Conservation (phyloP, 2,888 invertebrate genomes). For the Hemistola chrysoprasaria region DNA sequence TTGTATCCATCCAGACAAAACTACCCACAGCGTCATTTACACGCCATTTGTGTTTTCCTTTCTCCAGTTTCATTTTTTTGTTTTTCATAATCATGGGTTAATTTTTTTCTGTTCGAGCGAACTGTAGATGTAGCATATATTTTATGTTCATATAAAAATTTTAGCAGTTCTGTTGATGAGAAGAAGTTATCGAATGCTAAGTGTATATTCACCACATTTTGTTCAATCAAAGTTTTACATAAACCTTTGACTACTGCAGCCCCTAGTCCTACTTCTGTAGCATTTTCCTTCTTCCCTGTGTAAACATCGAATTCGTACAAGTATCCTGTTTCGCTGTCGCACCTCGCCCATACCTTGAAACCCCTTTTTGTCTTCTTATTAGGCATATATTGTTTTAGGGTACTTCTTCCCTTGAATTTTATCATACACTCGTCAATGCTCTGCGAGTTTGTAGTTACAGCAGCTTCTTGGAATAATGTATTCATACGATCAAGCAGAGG, state of each 20-base stretch:
- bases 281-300: slow-evolving; percentile 19
- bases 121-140: slow-evolving; percentile 17
- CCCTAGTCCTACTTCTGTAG: slow-evolving; percentile 16
- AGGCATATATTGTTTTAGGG: slow-evolving; percentile 29
- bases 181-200: slow-evolving; percentile 15
- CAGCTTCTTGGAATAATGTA: slow-evolving; percentile 11
- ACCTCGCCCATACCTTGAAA: slow-evolving; percentile 24
- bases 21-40: slow-evolving; percentile 16
- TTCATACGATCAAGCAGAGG: slow-evolving; percentile 16
- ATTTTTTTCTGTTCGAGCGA: slow-evolving; percentile 13
- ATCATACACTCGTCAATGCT: slow-evolving; percentile 26
- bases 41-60: slow-evolving; percentile 22
- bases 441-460: slow-evolving; percentile 14
- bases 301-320: slow-evolving; percentile 23
- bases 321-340: slow-evolving; percentile 22
- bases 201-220: slow-evolving; percentile 14
- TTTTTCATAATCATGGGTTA: slow-evolving; percentile 18
- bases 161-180: slow-evolving; percentile 13
- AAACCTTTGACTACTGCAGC: slow-evolving; percentile 14
- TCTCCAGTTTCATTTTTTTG: slow-evolving; percentile 17
- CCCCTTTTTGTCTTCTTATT: slow-evolving; percentile 24
- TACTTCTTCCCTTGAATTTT: slow-evolving; percentile 24
- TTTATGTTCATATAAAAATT: slow-evolving; percentile 14
- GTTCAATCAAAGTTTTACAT: slow-evolving; percentile 12
- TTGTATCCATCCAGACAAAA: slow-evolving; percentile 21